Evolutionary conservation across 92 coral and sea anemone genomes (phyloP), one percentile per base, ranked within the genome.

Genomic region (Actinostola sp.): DNA sequence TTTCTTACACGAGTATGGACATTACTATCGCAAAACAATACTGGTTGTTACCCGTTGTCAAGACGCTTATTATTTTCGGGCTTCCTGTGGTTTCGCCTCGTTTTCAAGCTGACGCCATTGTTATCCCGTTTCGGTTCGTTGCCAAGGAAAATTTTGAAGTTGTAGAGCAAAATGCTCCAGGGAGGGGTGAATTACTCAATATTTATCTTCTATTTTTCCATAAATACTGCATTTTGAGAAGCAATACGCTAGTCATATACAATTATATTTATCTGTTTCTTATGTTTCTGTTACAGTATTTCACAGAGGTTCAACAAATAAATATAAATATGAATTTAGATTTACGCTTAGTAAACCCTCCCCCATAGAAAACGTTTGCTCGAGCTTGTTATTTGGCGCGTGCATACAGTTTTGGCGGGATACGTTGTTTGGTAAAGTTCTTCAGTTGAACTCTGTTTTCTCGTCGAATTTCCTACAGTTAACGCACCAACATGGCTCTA

Each of bases 351-450:
- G 20, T 53, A 53, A 45, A 17, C 43, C 61, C 46, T 17, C 67
- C 70, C 61, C 48, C 61, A 17, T 20, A 15, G 9, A 14, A 46
- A 6, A 2, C 4, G 4, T 36, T 36, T 36, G 42, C 42, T 36
- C 11, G 6, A 11, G 42, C n/a, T 14, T 16, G 30, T 17, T 53
- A 41, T 66, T 67, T 79, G 73, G 75, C 76, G 69, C 79, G 61
- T 61, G 39, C 63, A 57, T 12, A 57, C 39, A 66, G 61, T 68
- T 68, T 68, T 68, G 74, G 74, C 74, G 74, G 59, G 61, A 68
- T 50, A 39, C 61, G 46, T 50, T 68, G 48, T 51, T 50, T 31
- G 26, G 67, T 14, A 35, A 62, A 24, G 7, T 34, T 35, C 49
- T 19, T 16, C 29, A 6, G 31, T 20, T 34, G 8, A 15, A 25